phyloP scores from a whole-genome alignment of 2,888 invertebrate genomes.

The Synanthedon formicaeformis region DNA sequence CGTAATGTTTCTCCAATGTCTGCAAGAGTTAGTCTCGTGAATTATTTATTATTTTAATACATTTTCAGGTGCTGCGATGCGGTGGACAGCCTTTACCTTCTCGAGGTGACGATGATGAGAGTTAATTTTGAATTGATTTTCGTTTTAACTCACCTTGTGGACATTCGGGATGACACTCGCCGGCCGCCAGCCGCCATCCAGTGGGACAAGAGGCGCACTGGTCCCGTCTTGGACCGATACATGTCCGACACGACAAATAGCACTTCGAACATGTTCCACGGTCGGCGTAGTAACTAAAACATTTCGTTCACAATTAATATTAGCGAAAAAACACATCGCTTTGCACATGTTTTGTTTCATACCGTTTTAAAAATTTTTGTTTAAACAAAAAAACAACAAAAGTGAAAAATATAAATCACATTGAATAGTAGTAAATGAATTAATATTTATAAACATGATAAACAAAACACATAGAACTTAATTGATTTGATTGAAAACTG shows the following conservation, averaged over 20 bases:
- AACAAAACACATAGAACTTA: too few relatives aligned
- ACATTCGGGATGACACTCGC: conserved; percentile 87
- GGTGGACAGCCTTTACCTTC: too few relatives aligned
- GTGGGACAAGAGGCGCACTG: conserved; percentile 87
- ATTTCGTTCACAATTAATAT: not conserved
- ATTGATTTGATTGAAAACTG: too few relatives aligned
- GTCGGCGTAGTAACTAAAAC: conserved; percentile 84
- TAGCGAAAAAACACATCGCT: not conserved
- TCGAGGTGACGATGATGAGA: not conserved
- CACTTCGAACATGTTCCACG: conserved; percentile 85
- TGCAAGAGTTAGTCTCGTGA: too few relatives aligned
- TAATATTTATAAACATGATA: too few relatives aligned
- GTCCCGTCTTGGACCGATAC: conserved; percentile 85
- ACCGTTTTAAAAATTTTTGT: too few relatives aligned
- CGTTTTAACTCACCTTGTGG: conserved; percentile 71
- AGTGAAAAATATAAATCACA: too few relatives aligned
- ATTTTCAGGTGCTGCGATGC: too few relatives aligned
- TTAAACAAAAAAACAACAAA: too few relatives aligned
- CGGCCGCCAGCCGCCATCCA: conserved; percentile 85
- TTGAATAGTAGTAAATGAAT: too few relatives aligned
- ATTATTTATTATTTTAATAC: too few relatives aligned
- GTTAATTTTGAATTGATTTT: not conserved
- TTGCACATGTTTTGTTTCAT: not conserved
- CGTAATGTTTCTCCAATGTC: too few relatives aligned
- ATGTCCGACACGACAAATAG: conserved; percentile 86